Percentiles rank a stretch among this genome's conserved stretches.
These are phyloP conservation scores for Lophius americanus DNA, from an alignment of 2,797 vertebrate genomes.

Conservation along the genomic window DNA sequence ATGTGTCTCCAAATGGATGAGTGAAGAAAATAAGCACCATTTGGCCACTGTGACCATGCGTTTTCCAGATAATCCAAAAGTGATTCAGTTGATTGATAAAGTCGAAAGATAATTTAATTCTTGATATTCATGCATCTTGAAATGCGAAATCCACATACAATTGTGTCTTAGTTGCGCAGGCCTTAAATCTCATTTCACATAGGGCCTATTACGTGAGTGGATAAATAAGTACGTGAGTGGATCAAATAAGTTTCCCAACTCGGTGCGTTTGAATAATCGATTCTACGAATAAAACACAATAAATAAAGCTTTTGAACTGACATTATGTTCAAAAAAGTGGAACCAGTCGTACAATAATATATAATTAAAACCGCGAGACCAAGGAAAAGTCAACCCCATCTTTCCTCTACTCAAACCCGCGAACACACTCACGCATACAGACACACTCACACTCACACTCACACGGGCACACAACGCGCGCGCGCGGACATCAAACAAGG, in stretches of 20 bases:
- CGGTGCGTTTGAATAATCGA: too few species aligned
- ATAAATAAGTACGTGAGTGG: too few species aligned
- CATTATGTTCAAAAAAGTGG: too few species aligned
- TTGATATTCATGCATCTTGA: background rate
- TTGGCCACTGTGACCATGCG: background rate
- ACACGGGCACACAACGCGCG: slow-evolving; percentile 1
- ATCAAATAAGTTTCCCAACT: too few species aligned
- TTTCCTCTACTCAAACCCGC: background rate
- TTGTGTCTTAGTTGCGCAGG: too few species aligned
- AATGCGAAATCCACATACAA: background rate
- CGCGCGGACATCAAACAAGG: slow-evolving; percentile 15
- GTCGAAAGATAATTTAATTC: background rate
- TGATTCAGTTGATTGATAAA: background rate
- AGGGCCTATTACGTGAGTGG: too few species aligned
- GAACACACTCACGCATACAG: background rate
- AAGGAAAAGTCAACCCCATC: background rate
- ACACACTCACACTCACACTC: slow-evolving; percentile 13
- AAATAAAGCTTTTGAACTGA: too few species aligned
- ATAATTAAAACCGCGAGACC: background rate
- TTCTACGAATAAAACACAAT: too few species aligned
- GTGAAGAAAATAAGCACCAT: too few species aligned
- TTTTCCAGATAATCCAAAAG: background rate
- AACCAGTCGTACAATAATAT: background rate
- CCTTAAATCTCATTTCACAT: too few species aligned
- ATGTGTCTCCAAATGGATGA: too few species aligned